Evolutionary conservation across 2,888 invertebrate genomes (phyloP).

Genomic region (Salticus scenicus): DNA sequence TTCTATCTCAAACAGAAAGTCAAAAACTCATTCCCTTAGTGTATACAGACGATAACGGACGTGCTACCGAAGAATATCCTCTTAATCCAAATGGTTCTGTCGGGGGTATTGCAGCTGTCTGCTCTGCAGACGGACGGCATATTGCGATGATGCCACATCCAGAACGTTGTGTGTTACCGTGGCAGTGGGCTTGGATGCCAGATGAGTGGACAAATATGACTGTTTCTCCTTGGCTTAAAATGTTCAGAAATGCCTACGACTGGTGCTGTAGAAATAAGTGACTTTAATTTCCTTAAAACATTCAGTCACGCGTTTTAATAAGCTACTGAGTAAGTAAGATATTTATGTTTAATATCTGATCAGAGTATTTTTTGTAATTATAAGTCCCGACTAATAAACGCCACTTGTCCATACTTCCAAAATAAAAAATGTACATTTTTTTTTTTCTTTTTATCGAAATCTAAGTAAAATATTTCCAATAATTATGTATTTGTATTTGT

Average conservation of each 20-base stretch:
- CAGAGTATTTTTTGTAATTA: too few relatives aligned
- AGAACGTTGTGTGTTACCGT: constrained; percentile 90
- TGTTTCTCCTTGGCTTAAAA: constrained; percentile 91
- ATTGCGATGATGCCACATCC: constrained; percentile 99
- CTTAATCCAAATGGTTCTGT: constrained; percentile 94
- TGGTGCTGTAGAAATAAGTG: constrained; percentile 69
- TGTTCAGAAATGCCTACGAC: constrained; percentile 89
- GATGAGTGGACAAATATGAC: constrained; percentile 76
- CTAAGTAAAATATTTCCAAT: too few relatives aligned
- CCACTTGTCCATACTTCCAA: too few relatives aligned
- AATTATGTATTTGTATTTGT: too few relatives aligned
- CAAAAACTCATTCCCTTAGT: constrained; percentile 84
- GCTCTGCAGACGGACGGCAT: constrained; percentile 93
- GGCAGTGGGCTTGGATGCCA: constrained; percentile 90
- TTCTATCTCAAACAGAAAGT: constrained; percentile 73
- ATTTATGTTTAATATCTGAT: too few relatives aligned
- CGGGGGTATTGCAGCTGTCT: constrained; percentile 91
- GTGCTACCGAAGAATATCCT: constrained; percentile 84
- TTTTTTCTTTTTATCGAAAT: too few relatives aligned
- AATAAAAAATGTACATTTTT: too few relatives aligned
- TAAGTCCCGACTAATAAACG: too few relatives aligned
- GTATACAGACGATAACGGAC: constrained; percentile 88
- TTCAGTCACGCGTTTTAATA: too few relatives aligned
- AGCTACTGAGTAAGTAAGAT: too few relatives aligned
- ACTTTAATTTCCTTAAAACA: too few relatives aligned